Evolutionary conservation across 2,888 invertebrate species (phyloP).

Genomic region (Cephus spinipes): DNA sequence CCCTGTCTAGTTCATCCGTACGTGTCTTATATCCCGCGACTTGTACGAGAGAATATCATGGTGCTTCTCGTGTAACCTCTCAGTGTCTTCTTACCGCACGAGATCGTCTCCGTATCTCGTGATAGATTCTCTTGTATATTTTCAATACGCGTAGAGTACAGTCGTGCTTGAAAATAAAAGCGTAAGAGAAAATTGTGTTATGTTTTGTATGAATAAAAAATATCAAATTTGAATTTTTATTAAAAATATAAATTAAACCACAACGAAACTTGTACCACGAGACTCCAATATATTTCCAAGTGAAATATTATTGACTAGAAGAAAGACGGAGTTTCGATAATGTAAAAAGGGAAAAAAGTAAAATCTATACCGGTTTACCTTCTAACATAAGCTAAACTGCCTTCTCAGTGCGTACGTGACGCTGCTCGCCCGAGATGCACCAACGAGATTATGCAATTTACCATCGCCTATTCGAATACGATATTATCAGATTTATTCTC

Average conservation of each 20-base stretch:
- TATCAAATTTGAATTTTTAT: too few relatives aligned
- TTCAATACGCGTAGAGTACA: not conserved
- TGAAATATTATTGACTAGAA: not conserved
- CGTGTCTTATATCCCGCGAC: not conserved
- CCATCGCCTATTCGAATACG: not conserved
- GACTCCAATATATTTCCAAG: not conserved
- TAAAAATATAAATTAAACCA: too few relatives aligned
- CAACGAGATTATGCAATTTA: not conserved
- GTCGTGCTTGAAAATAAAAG: not conserved
- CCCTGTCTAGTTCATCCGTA: not conserved
- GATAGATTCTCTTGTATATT: not conserved
- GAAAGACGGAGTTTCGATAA: not conserved
- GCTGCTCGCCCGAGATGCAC: not conserved
- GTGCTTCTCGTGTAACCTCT: not conserved
- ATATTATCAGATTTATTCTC: not conserved
- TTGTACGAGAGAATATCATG: not conserved
- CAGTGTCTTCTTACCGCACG: not conserved
- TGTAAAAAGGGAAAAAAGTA: not conserved
- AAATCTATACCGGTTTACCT: not conserved
- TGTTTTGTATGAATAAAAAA: not conserved
- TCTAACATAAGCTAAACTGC: not conserved
- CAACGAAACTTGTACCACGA: too few relatives aligned
- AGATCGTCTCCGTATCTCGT: not conserved
- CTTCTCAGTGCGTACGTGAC: not conserved
- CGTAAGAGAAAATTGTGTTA: not conserved